Base-by-base conservation (phyloP, 1,140 invertebrate genomes). In the Ephestia elutella region DNA sequence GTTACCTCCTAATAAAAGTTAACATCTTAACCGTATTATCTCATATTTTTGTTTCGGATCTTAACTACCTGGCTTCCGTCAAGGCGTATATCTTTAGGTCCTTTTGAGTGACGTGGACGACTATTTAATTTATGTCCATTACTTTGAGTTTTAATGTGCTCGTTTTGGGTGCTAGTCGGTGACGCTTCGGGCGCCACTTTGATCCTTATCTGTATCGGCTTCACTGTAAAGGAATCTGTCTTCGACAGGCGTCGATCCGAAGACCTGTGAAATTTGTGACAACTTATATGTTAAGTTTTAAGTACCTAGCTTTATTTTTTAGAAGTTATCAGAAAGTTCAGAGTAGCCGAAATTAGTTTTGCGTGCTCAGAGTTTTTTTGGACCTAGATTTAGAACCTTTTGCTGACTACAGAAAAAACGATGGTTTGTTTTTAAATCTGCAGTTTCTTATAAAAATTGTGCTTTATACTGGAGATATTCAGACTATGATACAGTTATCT, bases 51-150 rank as follows among this genome's bases (percentile, higher is more conserved):
- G 79, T 84, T 80, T 78, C 57, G 66, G 65, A 87, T 87, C 82
- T 87, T 84, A 75, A 86, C 78, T 87, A 86, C 84, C 84, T 87
- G 82, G 78, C 84, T 87, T 84, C 80, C 78, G 80, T 78, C 80
- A 75, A 67, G 71, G 65, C 57, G 69, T 75, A 76, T 82, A 71
- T 78, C 75, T 75, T 72, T 25, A 78, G 63, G 64, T 80, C 81
- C 79, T 81, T n/a, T 75, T 86, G 82, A 85, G 71, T 84, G 81
- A 83, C 84, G 69, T 78, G 69, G 73, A 81, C 62, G 78, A 72
- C 77, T 73, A 72, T 84, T 78, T 87, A 87, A 87, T 85, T 87
- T 87, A 87, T 85, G 81, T 82, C 76, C 70, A 77, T 78, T 80
- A 77, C 73, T 77, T 80, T 73, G 68, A 25, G 70, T 75, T 84